Conservation (phyloP, 2,888 invertebrate genomes). For the Biston stratarius region DNA sequence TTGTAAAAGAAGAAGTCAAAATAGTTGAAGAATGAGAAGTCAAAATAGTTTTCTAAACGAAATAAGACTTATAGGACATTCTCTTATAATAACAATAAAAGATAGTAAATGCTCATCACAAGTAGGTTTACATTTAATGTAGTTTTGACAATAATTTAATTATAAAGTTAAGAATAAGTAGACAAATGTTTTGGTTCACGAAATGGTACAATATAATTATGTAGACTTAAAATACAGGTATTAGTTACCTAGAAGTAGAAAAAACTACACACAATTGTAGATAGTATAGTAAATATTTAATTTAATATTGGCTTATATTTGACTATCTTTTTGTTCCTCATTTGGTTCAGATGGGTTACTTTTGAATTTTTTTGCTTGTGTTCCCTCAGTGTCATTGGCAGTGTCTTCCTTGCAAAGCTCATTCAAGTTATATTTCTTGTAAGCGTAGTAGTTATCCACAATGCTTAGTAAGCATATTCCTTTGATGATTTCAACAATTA, state of each 20-base stretch:
- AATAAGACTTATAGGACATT: background rate
- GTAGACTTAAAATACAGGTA: slow-evolving; percentile 54
- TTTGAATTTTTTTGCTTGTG: slow-evolving; percentile 79
- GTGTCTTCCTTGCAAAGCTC: slow-evolving; percentile 86
- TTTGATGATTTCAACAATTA: slow-evolving; percentile 94
- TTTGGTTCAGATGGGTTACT: slow-evolving; percentile 55
- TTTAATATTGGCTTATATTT: slow-evolving; percentile 57
- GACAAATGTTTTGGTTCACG: slow-evolving; percentile 74
- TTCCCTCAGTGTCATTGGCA: slow-evolving; percentile 70
- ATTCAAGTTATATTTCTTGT: slow-evolving; percentile 94
- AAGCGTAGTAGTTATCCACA: slow-evolving; percentile 91
- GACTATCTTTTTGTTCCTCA: slow-evolving; percentile 63
- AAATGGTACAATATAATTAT: slow-evolving; percentile 58
- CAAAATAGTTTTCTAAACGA: too few species aligned
- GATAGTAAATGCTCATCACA: slow-evolving; percentile 47
- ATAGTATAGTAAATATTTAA: slow-evolving; percentile 54
- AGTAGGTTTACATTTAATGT: slow-evolving; percentile 52
- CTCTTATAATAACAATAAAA: slow-evolving; percentile 31
- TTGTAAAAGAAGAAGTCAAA: slow-evolving; percentile 26
- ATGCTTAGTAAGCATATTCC: slow-evolving; percentile 93
- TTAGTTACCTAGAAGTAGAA: slow-evolving; percentile 70
- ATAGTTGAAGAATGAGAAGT: too few species aligned
- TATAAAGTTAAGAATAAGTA: slow-evolving; percentile 56
- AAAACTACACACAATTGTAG: slow-evolving; percentile 56
- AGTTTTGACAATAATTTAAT: slow-evolving; percentile 60